A percentile compares a stretch with the other conserved stretches of the same genome.
phyloP scores from a whole-genome alignment of 2,888 invertebrate genomes.

The Epiblema foenella region DNA sequence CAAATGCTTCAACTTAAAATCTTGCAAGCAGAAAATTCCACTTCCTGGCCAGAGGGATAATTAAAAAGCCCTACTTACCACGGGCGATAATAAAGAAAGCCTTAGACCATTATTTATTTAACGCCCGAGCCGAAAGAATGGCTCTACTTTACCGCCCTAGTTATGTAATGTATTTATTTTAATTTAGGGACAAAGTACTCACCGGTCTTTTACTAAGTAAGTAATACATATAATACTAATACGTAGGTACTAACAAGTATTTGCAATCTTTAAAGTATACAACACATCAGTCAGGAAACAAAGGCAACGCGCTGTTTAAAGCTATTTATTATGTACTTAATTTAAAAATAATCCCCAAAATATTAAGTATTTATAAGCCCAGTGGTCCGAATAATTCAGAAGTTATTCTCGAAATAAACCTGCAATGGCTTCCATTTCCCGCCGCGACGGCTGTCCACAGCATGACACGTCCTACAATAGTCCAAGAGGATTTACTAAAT shows the following conservation, averaged over 20 bases:
- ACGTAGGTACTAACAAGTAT: neutral
- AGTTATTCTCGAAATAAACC: conserved; percentile 69
- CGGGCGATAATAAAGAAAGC: too few relatives aligned
- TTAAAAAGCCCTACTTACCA: too few relatives aligned
- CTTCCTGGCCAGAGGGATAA: too few relatives aligned
- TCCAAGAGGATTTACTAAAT: conserved; percentile 28
- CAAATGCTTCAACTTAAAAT: too few relatives aligned
- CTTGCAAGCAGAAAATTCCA: too few relatives aligned
- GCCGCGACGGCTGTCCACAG: conserved; percentile 56
- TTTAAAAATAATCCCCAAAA: neutral
- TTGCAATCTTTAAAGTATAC: neutral
- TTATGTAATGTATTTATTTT: too few relatives aligned
- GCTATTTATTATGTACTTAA: neutral
- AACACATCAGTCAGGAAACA: neutral
- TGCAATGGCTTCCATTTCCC: conserved; percentile 66
- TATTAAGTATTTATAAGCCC: conserved; percentile 29
- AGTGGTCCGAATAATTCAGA: conserved; percentile 61
- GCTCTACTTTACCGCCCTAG: too few relatives aligned
- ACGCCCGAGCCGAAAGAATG: too few relatives aligned
- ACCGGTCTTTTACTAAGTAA: too few relatives aligned
- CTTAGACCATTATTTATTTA: too few relatives aligned
- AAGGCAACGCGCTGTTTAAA: neutral
- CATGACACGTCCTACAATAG: conserved; percentile 58
- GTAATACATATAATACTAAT: too few relatives aligned
- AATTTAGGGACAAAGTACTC: too few relatives aligned